Percentiles rank a stretch among this genome's conserved stretches.
Evolutionary conservation across 2,113 vertebrate genomes (phyloP).

Genomic region (Poicephalus gulielmi): DNA sequence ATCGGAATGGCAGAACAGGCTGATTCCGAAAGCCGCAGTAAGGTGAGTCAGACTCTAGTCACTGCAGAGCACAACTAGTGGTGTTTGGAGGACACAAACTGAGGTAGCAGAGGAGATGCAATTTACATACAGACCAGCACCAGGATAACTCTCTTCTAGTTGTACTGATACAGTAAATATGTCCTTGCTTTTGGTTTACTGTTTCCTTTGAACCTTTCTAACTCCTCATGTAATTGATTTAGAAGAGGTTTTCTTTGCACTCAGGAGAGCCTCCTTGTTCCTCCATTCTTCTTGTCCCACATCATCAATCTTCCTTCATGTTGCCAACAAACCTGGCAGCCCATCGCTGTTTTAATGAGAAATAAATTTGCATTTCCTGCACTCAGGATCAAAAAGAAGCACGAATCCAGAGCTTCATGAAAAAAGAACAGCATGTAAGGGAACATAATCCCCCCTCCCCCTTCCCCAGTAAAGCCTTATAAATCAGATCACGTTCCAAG

Average conservation of each 20-base stretch:
- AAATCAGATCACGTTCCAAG: background rate
- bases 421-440: background rate
- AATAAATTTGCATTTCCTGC: background rate
- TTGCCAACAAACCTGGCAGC: background rate
- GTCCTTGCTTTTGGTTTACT: background rate
- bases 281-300: background rate
- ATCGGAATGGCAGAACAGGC: background rate
- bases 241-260: background rate
- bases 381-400: background rate
- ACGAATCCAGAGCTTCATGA: background rate
- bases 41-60: background rate
- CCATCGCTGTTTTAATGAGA: background rate
- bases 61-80: background rate
- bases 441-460: background rate
- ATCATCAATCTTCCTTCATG: background rate
- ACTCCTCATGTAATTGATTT: background rate
- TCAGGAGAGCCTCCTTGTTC: background rate
- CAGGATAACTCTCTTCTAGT: background rate
- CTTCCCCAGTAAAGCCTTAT: background rate
- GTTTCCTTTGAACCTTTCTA: background rate
- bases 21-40: background rate
- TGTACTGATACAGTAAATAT: background rate
- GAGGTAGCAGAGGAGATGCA: background rate
- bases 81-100: rapidly evolving
- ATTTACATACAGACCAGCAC: background rate